A percentile compares a stretch with the other conserved stretches of the same genome.
phyloP scores from a whole-genome alignment of 2,113 vertebrate species.

The Isichthys henryi region DNA sequence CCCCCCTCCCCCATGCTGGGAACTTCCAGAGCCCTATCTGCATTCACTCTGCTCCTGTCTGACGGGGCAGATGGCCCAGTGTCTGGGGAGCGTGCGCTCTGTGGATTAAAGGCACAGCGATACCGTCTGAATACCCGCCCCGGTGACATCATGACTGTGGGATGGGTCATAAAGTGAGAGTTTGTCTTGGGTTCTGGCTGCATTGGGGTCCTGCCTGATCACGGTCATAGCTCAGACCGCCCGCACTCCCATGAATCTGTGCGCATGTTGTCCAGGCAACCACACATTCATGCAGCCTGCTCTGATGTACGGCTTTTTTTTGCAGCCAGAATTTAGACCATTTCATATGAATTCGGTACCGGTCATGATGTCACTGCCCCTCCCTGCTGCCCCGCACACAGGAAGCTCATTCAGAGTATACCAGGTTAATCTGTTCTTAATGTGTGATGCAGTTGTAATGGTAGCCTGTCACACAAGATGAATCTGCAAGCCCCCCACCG shows the following conservation, averaged over 20 bases:
- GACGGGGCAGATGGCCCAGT: neutral
- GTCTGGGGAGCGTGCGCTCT: neutral
- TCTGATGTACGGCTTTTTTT: neutral
- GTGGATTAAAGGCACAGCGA: neutral
- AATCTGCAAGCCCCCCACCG: neutral
- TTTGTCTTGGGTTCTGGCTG: neutral
- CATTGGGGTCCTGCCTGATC: neutral
- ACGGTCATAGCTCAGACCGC: neutral
- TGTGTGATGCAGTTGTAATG: neutral
- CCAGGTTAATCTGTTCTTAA: neutral
- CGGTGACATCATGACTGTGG: neutral
- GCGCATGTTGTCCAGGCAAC: neutral
- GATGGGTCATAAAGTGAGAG: neutral
- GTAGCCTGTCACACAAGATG: neutral
- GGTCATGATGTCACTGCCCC: neutral
- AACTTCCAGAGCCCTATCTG: neutral
- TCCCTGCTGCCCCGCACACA: neutral
- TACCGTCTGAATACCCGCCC: neutral
- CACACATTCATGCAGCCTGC: neutral
- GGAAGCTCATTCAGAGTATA: neutral
- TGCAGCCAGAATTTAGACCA: neutral
- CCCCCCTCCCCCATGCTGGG: neutral
- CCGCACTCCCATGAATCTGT: neutral
- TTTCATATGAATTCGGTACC: neutral
- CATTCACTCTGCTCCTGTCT: neutral